These are phyloP conservation scores for Gadus macrocephalus DNA, from an alignment of 2,113 vertebrate species.

Conservation along the genomic window DNA sequence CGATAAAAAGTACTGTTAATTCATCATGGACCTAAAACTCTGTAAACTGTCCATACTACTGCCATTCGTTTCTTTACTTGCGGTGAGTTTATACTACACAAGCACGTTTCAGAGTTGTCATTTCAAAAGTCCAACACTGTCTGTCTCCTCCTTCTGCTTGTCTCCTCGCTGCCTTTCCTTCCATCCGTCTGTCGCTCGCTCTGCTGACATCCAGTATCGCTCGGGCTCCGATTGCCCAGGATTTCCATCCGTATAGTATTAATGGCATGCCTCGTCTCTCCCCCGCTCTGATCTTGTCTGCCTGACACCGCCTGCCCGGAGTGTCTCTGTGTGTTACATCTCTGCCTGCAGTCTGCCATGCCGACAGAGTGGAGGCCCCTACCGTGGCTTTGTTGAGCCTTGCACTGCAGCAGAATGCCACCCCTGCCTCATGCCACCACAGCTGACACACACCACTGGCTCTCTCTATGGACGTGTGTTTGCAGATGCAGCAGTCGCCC, in stretches of 20 bases:
- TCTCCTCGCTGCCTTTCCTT: not conserved
- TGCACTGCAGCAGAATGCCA: constrained; percentile 37
- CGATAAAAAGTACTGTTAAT: no score
- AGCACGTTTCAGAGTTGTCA: no score
- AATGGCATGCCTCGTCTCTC: constrained; percentile 38
- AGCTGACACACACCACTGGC: constrained; percentile 20
- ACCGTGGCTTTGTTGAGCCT: constrained; percentile 49
- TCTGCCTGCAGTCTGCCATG: constrained; percentile 43
- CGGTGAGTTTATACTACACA: no score
- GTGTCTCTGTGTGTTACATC: constrained; percentile 47
- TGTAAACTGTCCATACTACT: no score
- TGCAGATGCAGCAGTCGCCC: constrained; percentile 24
- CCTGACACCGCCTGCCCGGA: constrained; percentile 47
- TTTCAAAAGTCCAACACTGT: not conserved
- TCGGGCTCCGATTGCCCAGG: constrained; percentile 23
- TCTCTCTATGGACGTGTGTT: constrained; percentile 11
- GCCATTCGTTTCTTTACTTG: no score
- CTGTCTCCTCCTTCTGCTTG: not conserved
- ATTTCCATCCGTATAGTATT: constrained; percentile 41
- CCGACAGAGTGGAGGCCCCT: constrained; percentile 41
- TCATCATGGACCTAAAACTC: no score
- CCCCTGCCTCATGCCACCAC: constrained; percentile 39
- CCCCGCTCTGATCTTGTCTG: constrained; percentile 38
- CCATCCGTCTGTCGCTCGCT: constrained; percentile 17
- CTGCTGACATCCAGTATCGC: constrained; percentile 30